Base-by-base conservation (phyloP, 2,888 invertebrate genomes). In the Rhorus exstirpatorius region DNA sequence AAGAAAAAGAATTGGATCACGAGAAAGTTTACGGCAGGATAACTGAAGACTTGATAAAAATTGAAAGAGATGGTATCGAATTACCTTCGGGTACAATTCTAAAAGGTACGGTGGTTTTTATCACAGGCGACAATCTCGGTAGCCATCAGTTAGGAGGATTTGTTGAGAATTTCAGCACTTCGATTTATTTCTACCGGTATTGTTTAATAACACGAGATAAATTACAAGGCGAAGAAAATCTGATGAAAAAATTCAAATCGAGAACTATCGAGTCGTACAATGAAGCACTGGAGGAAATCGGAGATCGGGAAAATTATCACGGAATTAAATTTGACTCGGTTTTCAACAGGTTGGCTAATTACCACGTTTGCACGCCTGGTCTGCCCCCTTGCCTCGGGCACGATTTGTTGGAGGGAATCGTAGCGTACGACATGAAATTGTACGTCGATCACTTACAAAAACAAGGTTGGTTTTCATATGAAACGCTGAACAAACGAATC, bases 101-200 rank as follows among this genome's bases (percentile, higher is more conserved):
- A 1, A 83, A 80, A 82, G 84, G 81, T 14, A 35, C 78, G 7
- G 4, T 83, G 19, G 86, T 86, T 1, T 86, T 84, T 26, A 81
- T 87, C n/a, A 44, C 84, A 4, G 86, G 86, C 6, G 87, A 87
- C 71, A 87, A 87, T 72, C 78, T 87, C 8, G 87, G 86, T 1
- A 86, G 84, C 51, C 84, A 88, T 53, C 17, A 31, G 31, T 63
- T 88, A 21, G 86, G 87, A 10, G 87, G 87, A 19, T 87, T 85
- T 44, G 67, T 71, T 7, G 86, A 85, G 49, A 88, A 87, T 83
- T 87, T 87, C n/a, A 85, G 86, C 58, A 76, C n/a, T 19, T 55
- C 84, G 3, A 14, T 41, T 4, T 83, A 84, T 49, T 87, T 86
- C 65, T 87, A 86, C 70, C 63, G 86, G 24, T 88, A 85, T 60